Percentiles rank a stretch among this genome's conserved stretches.
Evolutionary conservation across 2,888 invertebrate species (phyloP).

Genomic region (Eupithecia exiguata): DNA sequence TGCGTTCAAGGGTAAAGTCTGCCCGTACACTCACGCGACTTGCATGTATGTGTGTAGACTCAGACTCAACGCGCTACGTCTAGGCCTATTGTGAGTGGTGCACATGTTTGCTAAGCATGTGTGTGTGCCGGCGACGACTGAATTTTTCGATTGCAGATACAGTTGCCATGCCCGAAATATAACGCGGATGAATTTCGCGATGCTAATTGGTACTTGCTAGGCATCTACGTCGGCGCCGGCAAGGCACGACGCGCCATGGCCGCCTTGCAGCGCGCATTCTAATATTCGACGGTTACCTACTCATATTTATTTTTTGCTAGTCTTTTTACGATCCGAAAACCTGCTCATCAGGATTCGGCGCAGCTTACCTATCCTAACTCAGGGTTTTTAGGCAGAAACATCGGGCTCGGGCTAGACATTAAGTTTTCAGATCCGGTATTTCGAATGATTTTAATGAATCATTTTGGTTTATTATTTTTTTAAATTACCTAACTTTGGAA

Average conservation of each 20-base stretch:
- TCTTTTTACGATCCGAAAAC: constrained; percentile 38
- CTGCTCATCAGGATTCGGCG: constrained; percentile 40
- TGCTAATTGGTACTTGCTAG: constrained; percentile 62
- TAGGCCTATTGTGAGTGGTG: constrained; percentile 70
- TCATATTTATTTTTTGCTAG: constrained; percentile 36
- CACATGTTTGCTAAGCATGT: constrained; percentile 60
- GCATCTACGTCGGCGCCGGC: constrained; percentile 56
- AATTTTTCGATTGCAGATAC: constrained; percentile 78
- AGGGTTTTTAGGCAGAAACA: constrained; percentile 39
- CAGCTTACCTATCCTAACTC: constrained; percentile 32
- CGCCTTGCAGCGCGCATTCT: constrained; percentile 41
- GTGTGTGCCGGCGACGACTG: constrained; percentile 70
- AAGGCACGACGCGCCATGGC: constrained; percentile 33
- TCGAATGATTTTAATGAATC: constrained; percentile 1
- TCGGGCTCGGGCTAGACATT: constrained; percentile 16
- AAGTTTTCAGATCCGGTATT: constrained; percentile 11
- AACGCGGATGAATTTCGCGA: constrained; percentile 74
- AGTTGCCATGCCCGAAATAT: constrained; percentile 82
- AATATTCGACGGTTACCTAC: constrained; percentile 36
- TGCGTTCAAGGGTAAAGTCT: constrained; percentile 81
- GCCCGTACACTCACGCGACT: constrained; percentile 62
- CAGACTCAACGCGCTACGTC: constrained; percentile 44
- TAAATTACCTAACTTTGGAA: neutral
- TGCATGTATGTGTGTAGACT: constrained; percentile 60
- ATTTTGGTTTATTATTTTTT: constrained; percentile 17